Evolutionary conservation across 1,140 invertebrate genomes (phyloP).

Genomic region (Drosophila biarmipes): DNA sequence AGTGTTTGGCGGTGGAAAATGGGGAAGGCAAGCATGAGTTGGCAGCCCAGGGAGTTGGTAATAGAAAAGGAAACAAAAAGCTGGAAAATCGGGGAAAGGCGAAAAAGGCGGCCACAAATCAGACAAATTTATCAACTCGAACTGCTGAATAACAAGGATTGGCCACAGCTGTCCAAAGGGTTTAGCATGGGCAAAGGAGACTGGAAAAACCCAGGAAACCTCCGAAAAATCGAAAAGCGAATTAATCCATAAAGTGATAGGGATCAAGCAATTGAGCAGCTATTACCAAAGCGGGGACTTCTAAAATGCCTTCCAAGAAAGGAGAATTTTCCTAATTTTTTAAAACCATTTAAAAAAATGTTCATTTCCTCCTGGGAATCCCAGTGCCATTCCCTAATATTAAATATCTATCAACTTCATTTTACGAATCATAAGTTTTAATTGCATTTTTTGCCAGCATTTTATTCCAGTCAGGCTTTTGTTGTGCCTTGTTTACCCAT

Average conservation of each 20-base stretch:
- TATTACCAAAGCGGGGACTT: neutral
- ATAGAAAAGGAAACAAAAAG: constrained; percentile 6
- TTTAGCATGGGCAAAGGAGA: neutral
- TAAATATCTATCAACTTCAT: constrained; percentile 10
- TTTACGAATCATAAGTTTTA: constrained; percentile 40
- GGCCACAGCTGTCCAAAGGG: constrained; percentile 14
- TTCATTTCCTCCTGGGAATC: neutral
- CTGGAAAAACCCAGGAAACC: too few species aligned
- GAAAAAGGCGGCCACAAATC: constrained; percentile 26
- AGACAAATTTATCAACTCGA: constrained; percentile 51
- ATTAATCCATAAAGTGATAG: constrained; percentile 8
- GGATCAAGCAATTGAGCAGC: constrained; percentile 4
- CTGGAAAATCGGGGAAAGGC: neutral
- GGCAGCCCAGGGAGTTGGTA: constrained; percentile 13
- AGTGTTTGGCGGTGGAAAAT: constrained; percentile 14
- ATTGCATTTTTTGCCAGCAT: constrained; percentile 19
- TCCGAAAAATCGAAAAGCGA: neutral
- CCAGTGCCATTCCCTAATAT: neutral
- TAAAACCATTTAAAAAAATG: too few species aligned
- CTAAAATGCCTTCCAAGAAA: neutral
- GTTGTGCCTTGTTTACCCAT: constrained; percentile 21
- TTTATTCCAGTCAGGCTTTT: constrained; percentile 5
- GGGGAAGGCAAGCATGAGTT: constrained; percentile 13
- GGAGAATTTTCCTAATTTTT: too few species aligned
- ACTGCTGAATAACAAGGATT: constrained; percentile 35